Percentiles rank a stretch among this genome's conserved stretches.
phyloP scores from a whole-genome alignment of 2,797 vertebrate genomes.

The Lycodopsis pacificus region DNA sequence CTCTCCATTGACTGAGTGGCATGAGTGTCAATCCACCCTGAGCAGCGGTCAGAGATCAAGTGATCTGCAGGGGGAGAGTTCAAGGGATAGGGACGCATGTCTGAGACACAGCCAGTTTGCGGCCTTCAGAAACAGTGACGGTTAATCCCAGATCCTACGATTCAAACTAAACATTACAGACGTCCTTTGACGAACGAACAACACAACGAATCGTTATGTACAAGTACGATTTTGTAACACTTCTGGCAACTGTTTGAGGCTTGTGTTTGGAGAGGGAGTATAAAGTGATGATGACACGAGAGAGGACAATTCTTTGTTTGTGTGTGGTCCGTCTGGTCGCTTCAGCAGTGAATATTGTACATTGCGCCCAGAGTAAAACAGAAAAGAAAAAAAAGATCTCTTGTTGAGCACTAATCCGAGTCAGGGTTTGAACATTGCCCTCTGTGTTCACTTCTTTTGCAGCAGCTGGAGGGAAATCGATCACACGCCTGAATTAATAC shows the following conservation, averaged over 20 bases:
- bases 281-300: slow-evolving; percentile 16
- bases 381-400: slow-evolving; percentile 40
- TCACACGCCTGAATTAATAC: slow-evolving; percentile 91
- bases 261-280: slow-evolving; percentile 5
- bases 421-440: slow-evolving; percentile 64
- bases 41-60: slow-evolving; percentile 76
- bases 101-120: slow-evolving; percentile 59
- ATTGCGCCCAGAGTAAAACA: slow-evolving; percentile 32
- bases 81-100: slow-evolving; percentile 66
- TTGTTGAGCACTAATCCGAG: slow-evolving; percentile 66
- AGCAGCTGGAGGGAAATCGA: slow-evolving; percentile 89
- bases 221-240: not conserved
- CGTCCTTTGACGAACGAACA: slow-evolving; percentile 7
- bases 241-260: not conserved
- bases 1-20: slow-evolving; percentile 68
- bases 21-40: slow-evolving; percentile 76
- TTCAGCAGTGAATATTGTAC: slow-evolving; percentile 35
- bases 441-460: slow-evolving; percentile 50
- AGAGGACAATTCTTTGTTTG: slow-evolving; percentile 28
- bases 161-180: slow-evolving; percentile 41
- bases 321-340: slow-evolving; percentile 24
- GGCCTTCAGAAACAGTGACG: slow-evolving; percentile 31
- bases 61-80: slow-evolving; percentile 67
- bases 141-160: slow-evolving; percentile 12
- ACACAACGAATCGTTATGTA: not conserved